A percentile compares a stretch with the other conserved stretches of the same genome.
Evolutionary conservation across 1,140 invertebrate species (phyloP).

Genomic region (Sipha flava): DNA sequence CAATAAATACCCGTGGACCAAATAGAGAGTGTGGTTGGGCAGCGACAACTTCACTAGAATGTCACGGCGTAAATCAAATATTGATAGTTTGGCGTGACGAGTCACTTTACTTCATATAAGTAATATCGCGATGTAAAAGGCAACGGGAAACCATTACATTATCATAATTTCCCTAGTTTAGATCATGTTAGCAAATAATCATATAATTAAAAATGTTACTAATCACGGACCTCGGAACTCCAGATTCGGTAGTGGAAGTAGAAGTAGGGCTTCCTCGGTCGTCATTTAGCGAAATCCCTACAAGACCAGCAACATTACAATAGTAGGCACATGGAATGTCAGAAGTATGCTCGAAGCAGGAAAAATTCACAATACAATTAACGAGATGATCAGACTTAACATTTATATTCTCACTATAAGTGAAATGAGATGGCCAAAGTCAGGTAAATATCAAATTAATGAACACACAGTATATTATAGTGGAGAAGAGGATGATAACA

Average conservation of each 20-base stretch:
- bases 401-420: constrained; percentile 33
- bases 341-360: constrained; percentile 35
- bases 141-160: too few relatives aligned
- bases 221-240: not conserved
- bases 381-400: constrained; percentile 33
- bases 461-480: constrained; percentile 32
- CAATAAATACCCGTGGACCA: not conserved
- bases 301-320: constrained; percentile 5
- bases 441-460: not conserved
- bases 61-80: too few relatives aligned
- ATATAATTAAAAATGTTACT: not conserved
- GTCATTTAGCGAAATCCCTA: not conserved
- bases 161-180: too few relatives aligned
- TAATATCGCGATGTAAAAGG: too few relatives aligned
- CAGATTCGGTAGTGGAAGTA: not conserved
- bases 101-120: too few relatives aligned
- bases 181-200: not conserved
- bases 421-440: constrained; percentile 35
- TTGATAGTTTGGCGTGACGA: too few relatives aligned
- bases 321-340: constrained; percentile 37
- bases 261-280: not conserved
- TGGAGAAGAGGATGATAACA: not conserved
- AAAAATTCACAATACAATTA: constrained; percentile 34
- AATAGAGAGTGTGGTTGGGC: constrained; percentile 4
- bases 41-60: too few relatives aligned